Conservation (phyloP, 2,113 vertebrate species). For the Bubo bubo region DNA sequence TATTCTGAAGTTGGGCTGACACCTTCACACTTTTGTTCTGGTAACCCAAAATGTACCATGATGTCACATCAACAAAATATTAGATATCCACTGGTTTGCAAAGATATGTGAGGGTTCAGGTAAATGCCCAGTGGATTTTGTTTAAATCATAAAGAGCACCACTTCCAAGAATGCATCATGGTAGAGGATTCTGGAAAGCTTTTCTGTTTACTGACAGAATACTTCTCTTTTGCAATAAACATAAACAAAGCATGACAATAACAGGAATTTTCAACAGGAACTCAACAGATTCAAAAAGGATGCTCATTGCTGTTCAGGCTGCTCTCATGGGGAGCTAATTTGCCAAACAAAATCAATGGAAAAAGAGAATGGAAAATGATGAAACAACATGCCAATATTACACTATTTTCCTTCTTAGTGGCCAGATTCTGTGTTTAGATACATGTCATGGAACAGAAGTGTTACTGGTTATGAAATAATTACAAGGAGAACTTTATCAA, state of each 20-base stretch:
- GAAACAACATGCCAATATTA: background rate
- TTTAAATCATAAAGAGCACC: background rate
- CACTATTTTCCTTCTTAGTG: background rate
- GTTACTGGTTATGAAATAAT: background rate
- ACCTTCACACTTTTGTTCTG: background rate
- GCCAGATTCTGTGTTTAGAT: background rate
- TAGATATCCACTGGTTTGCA: background rate
- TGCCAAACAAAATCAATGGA: background rate
- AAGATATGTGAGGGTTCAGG: background rate
- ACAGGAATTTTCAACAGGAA: constrained; percentile 1
- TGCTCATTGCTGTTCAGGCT: background rate
- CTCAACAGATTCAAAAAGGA: background rate
- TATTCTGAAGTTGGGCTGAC: background rate
- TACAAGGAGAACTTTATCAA: background rate
- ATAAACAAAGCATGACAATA: background rate
- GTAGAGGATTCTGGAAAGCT: background rate
- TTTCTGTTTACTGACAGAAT: background rate
- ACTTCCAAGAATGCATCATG: background rate
- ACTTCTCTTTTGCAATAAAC: constrained; percentile 12
- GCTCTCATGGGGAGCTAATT: background rate
- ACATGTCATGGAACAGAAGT: background rate
- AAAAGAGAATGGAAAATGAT: background rate
- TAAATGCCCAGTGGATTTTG: background rate
- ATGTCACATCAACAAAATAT: background rate
- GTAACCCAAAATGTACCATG: background rate